Conservation (phyloP, 2,888 invertebrate species). For the Stenotaenia linearis region DNA sequence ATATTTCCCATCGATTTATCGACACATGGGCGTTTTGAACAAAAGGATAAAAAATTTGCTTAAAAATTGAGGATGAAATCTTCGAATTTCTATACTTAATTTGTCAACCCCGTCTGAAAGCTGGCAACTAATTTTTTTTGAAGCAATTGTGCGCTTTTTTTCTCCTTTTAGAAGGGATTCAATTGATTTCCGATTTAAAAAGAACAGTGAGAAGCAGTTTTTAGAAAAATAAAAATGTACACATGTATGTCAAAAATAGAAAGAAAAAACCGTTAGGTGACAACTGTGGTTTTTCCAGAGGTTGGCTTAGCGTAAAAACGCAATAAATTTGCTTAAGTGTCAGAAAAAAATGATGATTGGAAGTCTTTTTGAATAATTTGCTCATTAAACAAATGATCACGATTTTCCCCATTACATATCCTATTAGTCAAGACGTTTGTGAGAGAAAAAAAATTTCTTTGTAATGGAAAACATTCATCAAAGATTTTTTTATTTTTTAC, state of each 20-base stretch:
- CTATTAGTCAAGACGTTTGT: constrained; percentile 2
- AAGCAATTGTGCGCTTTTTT: not conserved
- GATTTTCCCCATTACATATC: constrained; percentile 1
- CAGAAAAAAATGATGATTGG: not conserved
- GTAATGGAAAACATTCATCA: not conserved
- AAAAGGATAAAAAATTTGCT: not conserved
- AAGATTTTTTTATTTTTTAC: not conserved
- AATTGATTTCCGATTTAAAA: not conserved
- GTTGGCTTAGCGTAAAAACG: not conserved
- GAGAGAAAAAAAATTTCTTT: not conserved
- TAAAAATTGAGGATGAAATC: not conserved
- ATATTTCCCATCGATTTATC: not conserved
- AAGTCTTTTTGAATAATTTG: not conserved
- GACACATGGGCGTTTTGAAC: not conserved
- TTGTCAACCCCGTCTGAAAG: not conserved
- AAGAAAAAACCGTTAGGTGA: not conserved
- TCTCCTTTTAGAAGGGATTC: not conserved
- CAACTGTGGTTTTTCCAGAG: not conserved
- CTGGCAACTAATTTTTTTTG: not conserved
- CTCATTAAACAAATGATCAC: constrained; percentile 20
- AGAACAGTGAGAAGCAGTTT: not conserved
- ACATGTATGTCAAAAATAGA: not conserved
- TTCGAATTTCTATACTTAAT: not conserved
- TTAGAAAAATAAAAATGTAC: not conserved
- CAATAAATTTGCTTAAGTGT: not conserved